Evolutionary conservation across 2,888 invertebrate species (phyloP), one percentile per base, ranked within the genome.

Genomic region (Vesta saturnalis): DNA sequence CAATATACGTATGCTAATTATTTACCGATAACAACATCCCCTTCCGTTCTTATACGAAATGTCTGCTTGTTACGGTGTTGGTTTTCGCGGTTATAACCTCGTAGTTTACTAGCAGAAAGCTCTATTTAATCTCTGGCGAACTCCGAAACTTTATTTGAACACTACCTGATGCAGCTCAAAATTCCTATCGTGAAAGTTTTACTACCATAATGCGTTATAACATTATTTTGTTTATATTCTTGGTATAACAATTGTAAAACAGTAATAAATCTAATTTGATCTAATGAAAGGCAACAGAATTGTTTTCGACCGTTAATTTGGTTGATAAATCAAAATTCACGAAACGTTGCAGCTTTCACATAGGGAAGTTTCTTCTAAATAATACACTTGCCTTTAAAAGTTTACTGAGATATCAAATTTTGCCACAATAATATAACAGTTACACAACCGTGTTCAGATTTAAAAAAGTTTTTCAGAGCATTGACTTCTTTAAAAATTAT

Each of bases 11-110:
- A 60, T 65, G 59, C 60, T 60, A 67, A 67, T 60, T 62, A 67
- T 61, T 62, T 67, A 61, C 39, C 66, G 66, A 65, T 65, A 65
- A 65, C 65, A 65, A 65, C 65, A 30, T 65, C 59, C 59, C 59
- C 60, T 65, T 65, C 65, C 65, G 65, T 60, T 60, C 65, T 60
- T 60, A 55, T 65, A 60, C 65, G 52, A 60, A 65, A 65, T 55
- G 65, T 65, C 65, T 60, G 60, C 60, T 55, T 58, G 65, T 65
- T 60, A 47, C 54, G 23, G 54, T 60, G 65, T 23, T 23, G 23
- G 23, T 23, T 23, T 23, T 23, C 23, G 23, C 8, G 65, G 59
- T 65, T 65, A 65, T 65, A 55, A 56, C 55, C 65, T 60, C 39
- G 8, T 23, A 23, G 23, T 23, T 35, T 60, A 43, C 56, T 52